A percentile compares a stretch with the other conserved stretches of the same genome.
These are phyloP conservation scores for Hemicrepidius hirtus DNA, from an alignment of 2,888 invertebrate genomes.

Conservation along the genomic window DNA sequence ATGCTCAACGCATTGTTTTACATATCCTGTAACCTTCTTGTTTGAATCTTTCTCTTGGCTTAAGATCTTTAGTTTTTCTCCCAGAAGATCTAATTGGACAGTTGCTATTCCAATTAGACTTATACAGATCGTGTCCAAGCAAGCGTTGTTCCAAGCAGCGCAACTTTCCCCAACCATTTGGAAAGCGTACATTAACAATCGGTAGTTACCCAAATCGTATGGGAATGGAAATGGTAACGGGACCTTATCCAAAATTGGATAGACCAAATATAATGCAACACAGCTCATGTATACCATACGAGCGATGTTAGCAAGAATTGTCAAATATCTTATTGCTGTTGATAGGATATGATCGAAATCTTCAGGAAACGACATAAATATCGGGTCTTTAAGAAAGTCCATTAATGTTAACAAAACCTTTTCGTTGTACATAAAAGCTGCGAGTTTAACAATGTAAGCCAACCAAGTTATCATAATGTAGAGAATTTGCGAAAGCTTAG, in stretches of 20 bases:
- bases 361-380: constrained; percentile 45
- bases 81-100: constrained; percentile 45
- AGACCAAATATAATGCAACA: constrained; percentile 22
- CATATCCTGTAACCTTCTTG: not conserved
- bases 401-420: constrained; percentile 33
- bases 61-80: constrained; percentile 22
- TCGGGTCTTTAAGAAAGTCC: constrained; percentile 37
- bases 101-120: constrained; percentile 42
- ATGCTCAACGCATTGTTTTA: constrained; percentile 44
- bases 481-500: constrained; percentile 46
- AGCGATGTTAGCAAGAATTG: constrained; percentile 34
- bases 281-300: constrained; percentile 21
- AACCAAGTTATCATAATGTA: constrained; percentile 44
- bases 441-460: constrained; percentile 33
- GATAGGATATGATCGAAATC: constrained; percentile 42
- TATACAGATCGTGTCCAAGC: constrained; percentile 42
- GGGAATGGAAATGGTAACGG: constrained; percentile 52
- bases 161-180: constrained; percentile 35
- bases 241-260: constrained; percentile 46
- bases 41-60: not conserved
- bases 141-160: constrained; percentile 51
- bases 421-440: constrained; percentile 34
- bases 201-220: constrained; percentile 42
- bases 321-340: constrained; percentile 34
- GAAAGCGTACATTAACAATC: constrained; percentile 44